Percentiles rank a stretch among this genome's conserved stretches.
These are phyloP conservation scores for Muscicapa comitata DNA, from an alignment of 2,797 vertebrate genomes.

Conservation along the genomic window DNA sequence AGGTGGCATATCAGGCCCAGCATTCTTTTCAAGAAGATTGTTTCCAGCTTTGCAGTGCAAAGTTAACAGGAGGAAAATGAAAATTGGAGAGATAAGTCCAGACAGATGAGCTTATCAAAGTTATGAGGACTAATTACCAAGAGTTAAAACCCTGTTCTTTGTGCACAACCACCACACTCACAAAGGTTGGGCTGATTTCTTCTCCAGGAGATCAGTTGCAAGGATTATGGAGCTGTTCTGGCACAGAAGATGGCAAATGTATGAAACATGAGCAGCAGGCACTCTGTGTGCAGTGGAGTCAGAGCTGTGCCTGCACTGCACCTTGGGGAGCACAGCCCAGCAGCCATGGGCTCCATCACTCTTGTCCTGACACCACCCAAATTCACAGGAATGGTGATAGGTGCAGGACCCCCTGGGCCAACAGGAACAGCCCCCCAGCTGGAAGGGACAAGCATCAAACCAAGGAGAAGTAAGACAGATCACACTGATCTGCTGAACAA, in stretches of 20 bases:
- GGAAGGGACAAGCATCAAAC: neutral
- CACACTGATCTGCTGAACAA: neutral
- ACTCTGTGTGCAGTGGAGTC: neutral
- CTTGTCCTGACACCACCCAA: neutral
- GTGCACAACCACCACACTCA: neutral
- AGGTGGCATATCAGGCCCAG: neutral
- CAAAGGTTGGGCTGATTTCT: neutral
- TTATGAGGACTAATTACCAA: neutral
- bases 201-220: neutral
- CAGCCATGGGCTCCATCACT: neutral
- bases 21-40: neutral
- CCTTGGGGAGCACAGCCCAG: no score
- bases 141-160: neutral
- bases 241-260: neutral
- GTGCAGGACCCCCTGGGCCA: neutral
- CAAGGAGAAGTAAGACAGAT: constrained; percentile 13
- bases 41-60: neutral
- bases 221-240: neutral
- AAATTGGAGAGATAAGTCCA: neutral
- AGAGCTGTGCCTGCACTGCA: neutral
- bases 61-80: neutral
- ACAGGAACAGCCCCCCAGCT: neutral
- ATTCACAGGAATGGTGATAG: neutral
- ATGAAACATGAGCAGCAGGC: neutral
- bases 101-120: neutral